Base-by-base conservation (phyloP, 2,797 vertebrate genomes). In the Odontamblyopus rebecca region DNA sequence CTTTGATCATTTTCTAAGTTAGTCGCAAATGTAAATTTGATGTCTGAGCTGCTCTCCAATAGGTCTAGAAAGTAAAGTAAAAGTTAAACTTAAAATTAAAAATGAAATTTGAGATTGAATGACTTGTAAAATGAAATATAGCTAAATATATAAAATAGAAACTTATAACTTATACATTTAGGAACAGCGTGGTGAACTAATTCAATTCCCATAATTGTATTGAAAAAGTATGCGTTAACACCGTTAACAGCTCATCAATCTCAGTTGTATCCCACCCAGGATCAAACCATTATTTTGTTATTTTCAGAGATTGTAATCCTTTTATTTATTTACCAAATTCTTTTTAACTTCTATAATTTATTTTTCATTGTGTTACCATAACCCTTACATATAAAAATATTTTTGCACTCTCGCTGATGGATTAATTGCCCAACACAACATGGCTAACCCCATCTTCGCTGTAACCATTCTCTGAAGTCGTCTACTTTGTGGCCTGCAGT, bases 401-500 rank as follows among this genome's bases (percentile, higher is more conserved):
- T 81, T 82, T 62, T 69, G 72, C 68, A 87, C 72, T 74, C 48
- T 68, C 82, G 86, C 69, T 83, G 86, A 87, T 77, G 86, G 89
- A 85, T 32, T 66, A 87, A 85, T 67, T 71, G 75, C 82, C 81
- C 87, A 76, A 73, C 85, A 76, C 75, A 76, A 75, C 78, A 48
- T 48, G 13, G 15, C 44, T 48, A 48, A 48, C 44, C 44, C 13
- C 16, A 82, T 69, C 80, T 70, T 71, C 29, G 13, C 44, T 71
- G 84, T 80, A 65, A 70, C 71, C 38, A 32, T 89, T 82, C 80
- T 74, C 74, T 85, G 83, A 81, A 83, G 70, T 54, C 67, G 1
- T 68, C 51, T 73, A 86, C 19, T 38, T n/a, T 75, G 77, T 77
- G 75, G 62, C 80, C 75, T 70, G 69, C 70, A 74, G 77, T 60